These are phyloP conservation scores for Clupea harengus DNA, from an alignment of 2,113 vertebrate genomes.

Conservation along the genomic window DNA sequence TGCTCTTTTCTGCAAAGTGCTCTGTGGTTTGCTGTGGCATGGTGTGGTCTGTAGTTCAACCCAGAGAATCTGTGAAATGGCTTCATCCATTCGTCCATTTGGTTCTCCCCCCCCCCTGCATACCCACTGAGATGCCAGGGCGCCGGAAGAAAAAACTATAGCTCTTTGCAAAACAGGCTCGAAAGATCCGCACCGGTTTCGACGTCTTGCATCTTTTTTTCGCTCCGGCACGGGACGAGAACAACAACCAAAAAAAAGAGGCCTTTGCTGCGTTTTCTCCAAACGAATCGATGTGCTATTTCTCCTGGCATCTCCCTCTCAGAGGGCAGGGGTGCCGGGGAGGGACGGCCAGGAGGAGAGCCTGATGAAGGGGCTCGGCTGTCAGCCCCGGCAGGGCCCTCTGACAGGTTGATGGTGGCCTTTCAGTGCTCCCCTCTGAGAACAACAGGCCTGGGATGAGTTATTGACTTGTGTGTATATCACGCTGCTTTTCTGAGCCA, in stretches of 20 bases:
- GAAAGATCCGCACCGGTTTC: background rate
- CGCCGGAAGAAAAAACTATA: too few relatives aligned
- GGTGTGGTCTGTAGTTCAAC: background rate
- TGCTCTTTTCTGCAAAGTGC: slow-evolving; percentile 1
- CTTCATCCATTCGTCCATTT: background rate
- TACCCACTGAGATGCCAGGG: background rate
- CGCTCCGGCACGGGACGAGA: background rate
- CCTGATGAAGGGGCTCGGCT: slow-evolving; percentile 11
- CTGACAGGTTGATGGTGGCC: slow-evolving; percentile 76
- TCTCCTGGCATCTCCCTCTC: background rate
- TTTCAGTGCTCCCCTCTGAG: slow-evolving; percentile 54
- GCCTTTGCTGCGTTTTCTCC: background rate
- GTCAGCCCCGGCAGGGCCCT: slow-evolving; percentile 24
- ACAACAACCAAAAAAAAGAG: background rate
- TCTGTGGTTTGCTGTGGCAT: background rate
- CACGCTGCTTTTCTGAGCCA: slow-evolving; percentile 81
- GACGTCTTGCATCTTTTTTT: background rate
- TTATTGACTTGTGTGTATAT: slow-evolving; percentile 89
- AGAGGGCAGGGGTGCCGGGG: background rate
- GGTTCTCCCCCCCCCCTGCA: background rate
- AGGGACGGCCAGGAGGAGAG: background rate
- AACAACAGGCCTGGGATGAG: slow-evolving; percentile 85
- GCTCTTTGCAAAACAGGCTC: background rate
- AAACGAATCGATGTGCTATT: background rate
- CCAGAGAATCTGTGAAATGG: background rate